Percentiles rank a stretch among this genome's conserved stretches.
Evolutionary conservation across 2,797 vertebrate species (phyloP).

Genomic region (Diplodus puntazzo): DNA sequence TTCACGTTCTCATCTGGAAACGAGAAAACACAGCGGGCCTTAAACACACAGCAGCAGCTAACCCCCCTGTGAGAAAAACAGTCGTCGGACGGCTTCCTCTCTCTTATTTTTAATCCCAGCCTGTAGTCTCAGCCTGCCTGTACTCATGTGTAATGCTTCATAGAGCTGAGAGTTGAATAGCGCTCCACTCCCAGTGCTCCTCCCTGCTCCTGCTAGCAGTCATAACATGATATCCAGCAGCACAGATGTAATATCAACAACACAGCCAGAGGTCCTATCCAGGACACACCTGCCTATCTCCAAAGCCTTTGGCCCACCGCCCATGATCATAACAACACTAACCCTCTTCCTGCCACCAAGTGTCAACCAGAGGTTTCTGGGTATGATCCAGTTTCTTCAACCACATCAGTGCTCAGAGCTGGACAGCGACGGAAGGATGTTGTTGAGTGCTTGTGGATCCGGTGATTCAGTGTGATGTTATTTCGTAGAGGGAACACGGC

Average conservation of each 20-base stretch:
- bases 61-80: slow-evolving; percentile 35
- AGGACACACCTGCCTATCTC: slow-evolving; percentile 72
- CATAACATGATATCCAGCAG: slow-evolving; percentile 66
- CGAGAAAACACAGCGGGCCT: slow-evolving; percentile 20
- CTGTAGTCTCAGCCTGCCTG: slow-evolving; percentile 40
- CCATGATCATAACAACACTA: slow-evolving; percentile 52
- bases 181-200: slow-evolving; percentile 63
- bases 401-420: slow-evolving; percentile 23
- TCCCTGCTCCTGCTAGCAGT: slow-evolving; percentile 61
- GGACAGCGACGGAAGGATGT: slow-evolving; percentile 15
- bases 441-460: background rate
- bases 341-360: slow-evolving; percentile 52
- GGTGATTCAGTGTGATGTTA: slow-evolving; percentile 35
- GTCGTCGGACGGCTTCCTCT: background rate
- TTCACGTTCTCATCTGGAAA: slow-evolving; percentile 94
- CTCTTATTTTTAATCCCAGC: slow-evolving; percentile 37
- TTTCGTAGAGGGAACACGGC: slow-evolving; percentile 37
- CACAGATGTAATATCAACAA: slow-evolving; percentile 68
- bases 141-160: slow-evolving; percentile 55
- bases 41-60: background rate
- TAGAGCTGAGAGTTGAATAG: slow-evolving; percentile 50
- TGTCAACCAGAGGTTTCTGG: slow-evolving; percentile 39
- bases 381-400: slow-evolving; percentile 40
- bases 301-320: slow-evolving; percentile 60
- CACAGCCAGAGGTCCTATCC: slow-evolving; percentile 47